Conservation (phyloP, 2,113 vertebrate species). For the Triplophysa dalaica region DNA sequence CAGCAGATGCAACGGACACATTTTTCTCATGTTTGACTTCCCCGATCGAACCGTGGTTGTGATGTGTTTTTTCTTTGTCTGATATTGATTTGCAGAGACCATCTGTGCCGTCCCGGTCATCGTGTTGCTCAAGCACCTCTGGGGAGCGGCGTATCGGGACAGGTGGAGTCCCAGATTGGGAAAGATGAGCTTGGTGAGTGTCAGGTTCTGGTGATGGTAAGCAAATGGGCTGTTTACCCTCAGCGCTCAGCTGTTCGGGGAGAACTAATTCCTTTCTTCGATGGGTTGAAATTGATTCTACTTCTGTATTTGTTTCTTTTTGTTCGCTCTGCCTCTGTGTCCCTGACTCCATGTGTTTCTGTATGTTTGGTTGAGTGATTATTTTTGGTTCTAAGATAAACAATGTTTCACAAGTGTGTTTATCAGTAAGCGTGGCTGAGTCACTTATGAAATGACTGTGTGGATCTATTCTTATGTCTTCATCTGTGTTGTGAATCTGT, state of each 20-base stretch:
- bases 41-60: constrained; percentile 44
- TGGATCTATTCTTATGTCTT: constrained; percentile 17
- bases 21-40: constrained; percentile 53
- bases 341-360: constrained; percentile 33
- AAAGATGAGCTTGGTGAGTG: constrained; percentile 65
- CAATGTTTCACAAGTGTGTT: neutral
- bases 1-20: constrained; percentile 57
- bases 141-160: constrained; percentile 42
- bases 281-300: constrained; percentile 42
- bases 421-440: neutral
- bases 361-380: constrained; percentile 28
- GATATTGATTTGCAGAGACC: constrained; percentile 49
- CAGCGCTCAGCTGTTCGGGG: constrained; percentile 64
- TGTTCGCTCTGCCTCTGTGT: constrained; percentile 34
- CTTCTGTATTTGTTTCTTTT: constrained; percentile 43
- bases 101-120: constrained; percentile 53
- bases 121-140: constrained; percentile 53
- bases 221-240: constrained; percentile 54
- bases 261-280: constrained; percentile 50
- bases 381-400: constrained; percentile 18
- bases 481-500: neutral
- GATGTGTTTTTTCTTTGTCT: constrained; percentile 47
- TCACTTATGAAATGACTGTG: neutral
- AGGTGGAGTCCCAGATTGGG: constrained; percentile 58
- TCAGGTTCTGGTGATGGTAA: constrained; percentile 49